phyloP scores from a whole-genome alignment of 2,888 invertebrate genomes.

The Podotricha telesiphe region DNA sequence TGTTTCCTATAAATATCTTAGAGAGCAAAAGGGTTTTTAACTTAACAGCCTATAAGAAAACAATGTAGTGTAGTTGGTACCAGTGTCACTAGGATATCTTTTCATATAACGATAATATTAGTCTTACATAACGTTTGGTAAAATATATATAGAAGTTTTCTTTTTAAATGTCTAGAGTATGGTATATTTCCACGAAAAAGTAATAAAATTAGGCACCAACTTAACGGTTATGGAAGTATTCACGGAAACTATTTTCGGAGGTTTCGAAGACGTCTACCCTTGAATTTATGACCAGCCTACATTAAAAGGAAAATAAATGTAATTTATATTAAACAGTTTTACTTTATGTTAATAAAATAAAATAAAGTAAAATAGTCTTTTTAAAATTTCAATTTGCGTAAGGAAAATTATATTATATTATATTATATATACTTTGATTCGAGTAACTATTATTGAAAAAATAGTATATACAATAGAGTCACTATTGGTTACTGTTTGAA shows the following conservation, averaged over 20 bases:
- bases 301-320: background rate
- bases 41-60: background rate
- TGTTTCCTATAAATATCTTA: background rate
- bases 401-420: background rate
- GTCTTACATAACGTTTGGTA: background rate
- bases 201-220: constrained; percentile 8
- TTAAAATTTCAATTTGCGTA: background rate
- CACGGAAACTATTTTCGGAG: constrained; percentile 9
- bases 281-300: constrained; percentile 7
- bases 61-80: too few species aligned
- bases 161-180: background rate
- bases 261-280: constrained; percentile 57
- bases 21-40: background rate
- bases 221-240: constrained; percentile 7
- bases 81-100: too few species aligned
- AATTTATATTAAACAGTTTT: background rate
- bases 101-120: too few species aligned
- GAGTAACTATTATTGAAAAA: too few species aligned
- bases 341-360: background rate
- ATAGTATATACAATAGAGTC: too few species aligned
- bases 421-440: background rate
- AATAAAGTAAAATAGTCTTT: background rate
- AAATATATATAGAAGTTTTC: background rate
- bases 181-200: background rate
- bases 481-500: too few species aligned